phyloP scores from a whole-genome alignment of 2,888 invertebrate genomes.

The Andrena camellia region DNA sequence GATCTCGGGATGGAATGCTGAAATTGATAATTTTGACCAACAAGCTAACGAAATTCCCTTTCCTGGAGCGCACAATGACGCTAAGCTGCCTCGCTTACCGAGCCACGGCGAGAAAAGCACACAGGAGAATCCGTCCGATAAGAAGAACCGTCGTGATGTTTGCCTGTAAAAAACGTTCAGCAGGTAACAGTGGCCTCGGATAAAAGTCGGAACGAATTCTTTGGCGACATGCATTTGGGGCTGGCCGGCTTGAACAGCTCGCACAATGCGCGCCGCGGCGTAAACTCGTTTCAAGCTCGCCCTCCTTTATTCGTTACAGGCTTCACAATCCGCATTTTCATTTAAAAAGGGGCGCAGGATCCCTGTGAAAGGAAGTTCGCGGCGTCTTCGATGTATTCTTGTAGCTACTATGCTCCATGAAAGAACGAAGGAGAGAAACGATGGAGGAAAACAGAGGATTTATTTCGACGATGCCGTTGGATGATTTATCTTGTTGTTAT shows the following conservation, averaged over 20 bases:
- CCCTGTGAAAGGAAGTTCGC: constrained; percentile 29
- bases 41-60: neutral
- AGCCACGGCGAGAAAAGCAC: neutral
- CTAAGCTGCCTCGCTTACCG: neutral
- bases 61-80: neutral
- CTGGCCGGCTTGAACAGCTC: neutral
- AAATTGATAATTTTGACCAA: too few species aligned
- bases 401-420: neutral
- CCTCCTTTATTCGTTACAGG: constrained; percentile 21
- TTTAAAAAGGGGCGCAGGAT: constrained; percentile 19
- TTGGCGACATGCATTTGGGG: constrained; percentile 15
- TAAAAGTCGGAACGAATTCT: constrained; percentile 37
- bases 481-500: neutral
- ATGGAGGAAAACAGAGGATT: neutral
- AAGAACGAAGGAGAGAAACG: neutral
- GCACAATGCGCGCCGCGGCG: constrained; percentile 28
- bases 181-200: constrained; percentile 13
- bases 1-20: too few species aligned
- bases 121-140: constrained; percentile 14
- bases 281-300: constrained; percentile 42
- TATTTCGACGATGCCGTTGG: neutral
- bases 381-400: constrained; percentile 37
- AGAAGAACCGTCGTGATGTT: constrained; percentile 24
- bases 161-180: constrained; percentile 14
- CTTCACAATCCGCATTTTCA: constrained; percentile 36